These are phyloP conservation scores for Pimpla rufipes DNA, from an alignment of 2,888 invertebrate genomes.

Conservation along the genomic window DNA sequence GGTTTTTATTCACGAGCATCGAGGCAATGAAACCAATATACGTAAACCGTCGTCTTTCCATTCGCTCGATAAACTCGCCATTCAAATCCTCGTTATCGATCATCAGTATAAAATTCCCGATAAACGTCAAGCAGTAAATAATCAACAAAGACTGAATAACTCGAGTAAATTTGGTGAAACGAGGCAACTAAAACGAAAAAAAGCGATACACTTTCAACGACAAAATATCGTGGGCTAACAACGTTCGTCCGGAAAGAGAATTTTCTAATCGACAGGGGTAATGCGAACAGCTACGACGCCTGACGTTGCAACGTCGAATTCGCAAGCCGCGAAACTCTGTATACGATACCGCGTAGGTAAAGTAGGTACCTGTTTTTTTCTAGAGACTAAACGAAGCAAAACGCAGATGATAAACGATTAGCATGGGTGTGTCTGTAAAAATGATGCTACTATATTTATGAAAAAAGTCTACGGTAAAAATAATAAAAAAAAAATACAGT, in stretches of 20 bases:
- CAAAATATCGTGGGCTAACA: neutral
- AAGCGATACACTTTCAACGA: constrained; percentile 21
- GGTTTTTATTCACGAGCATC: constrained; percentile 27
- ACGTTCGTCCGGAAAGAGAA: constrained; percentile 35
- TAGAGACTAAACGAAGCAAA: constrained; percentile 76
- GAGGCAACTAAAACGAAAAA: constrained; percentile 4
- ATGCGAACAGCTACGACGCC: constrained; percentile 80
- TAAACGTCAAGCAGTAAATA: constrained; percentile 33
- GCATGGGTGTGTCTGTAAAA: constrained; percentile 74
- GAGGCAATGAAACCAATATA: constrained; percentile 41
- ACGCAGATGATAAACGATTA: constrained; percentile 65
- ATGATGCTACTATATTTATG: constrained; percentile 82
- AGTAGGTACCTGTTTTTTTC: constrained; percentile 84
- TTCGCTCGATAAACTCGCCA: constrained; percentile 28
- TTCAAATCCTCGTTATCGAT: constrained; percentile 57
- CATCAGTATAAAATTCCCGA: constrained; percentile 48
- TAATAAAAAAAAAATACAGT: constrained; percentile 27
- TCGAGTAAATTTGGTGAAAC: constrained; percentile 21
- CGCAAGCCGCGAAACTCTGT: constrained; percentile 82
- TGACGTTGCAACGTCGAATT: constrained; percentile 83
- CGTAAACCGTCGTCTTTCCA: constrained; percentile 41
- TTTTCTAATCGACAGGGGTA: constrained; percentile 81
- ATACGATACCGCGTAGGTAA: constrained; percentile 85
- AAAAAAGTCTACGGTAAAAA: constrained; percentile 41
- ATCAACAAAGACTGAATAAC: constrained; percentile 63